Base-by-base conservation (phyloP, 2,888 invertebrate genomes). In the Orthonychiurus folsomi region DNA sequence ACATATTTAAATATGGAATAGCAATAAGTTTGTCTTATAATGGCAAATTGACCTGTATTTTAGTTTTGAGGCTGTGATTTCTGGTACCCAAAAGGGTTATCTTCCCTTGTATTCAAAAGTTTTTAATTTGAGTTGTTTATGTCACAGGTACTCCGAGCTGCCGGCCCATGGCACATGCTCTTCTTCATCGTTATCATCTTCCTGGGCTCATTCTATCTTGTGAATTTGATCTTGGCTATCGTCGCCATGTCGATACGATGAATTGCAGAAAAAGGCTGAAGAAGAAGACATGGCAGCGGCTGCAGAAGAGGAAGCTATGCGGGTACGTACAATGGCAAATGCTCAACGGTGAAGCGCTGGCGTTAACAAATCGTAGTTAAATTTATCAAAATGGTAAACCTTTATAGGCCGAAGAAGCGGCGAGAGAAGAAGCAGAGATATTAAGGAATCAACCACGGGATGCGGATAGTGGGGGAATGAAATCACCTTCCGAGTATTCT, bases 161-260 rank as follows among this genome's bases (percentile, higher is more conserved):
- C 93, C 75, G 96, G 96, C 68, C 93, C 94, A 68, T 93, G 92
- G 91, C 95, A 97, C 81, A 93, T 95, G 85, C 80, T 94, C 76
- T 97, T 96, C 84, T 97, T 97, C 83, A 91, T 96, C 77, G 89
- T 96, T 74, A 95, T 96, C 79, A 96, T 97, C 81, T 93, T 97
- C 82, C 85, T 97, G 79, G 96, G 96, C 75, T 96, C 95, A 69
- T 96, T 95, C 83, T 97, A 96, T 83, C 87, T 97, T 77, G 93
- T 97, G 77, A 97, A 97, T 82, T 86, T 97, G 84, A 97, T 96
- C 80, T 87, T 97, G 83, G 96, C 96, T 79, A 96, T 97, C 80
- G 96, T 96, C 80, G 56, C 56, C 2, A 56, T 56, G 56, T 56
- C 59, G 12, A n/a, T 97, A 97, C 81, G 95, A 96, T 79, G 96